phyloP scores from a whole-genome alignment of 2,888 invertebrate species.

The Linnaemya tessellans region DNA sequence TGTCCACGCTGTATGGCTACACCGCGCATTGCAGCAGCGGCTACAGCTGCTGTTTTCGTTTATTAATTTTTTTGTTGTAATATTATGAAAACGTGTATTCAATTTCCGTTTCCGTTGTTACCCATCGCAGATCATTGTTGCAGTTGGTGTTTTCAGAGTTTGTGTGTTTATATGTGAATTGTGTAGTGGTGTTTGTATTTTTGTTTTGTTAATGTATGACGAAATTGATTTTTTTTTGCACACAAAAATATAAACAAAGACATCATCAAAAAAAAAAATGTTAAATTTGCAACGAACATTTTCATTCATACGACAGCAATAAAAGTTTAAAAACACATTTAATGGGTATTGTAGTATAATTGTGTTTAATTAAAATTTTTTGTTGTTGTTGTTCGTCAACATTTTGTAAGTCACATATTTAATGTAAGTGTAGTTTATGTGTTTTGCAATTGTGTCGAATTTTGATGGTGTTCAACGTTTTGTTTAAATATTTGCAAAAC shows the following conservation, averaged over 20 bases:
- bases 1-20: constrained; percentile 91
- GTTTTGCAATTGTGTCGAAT: constrained; percentile 49
- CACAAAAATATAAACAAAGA: constrained; percentile 69
- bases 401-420: constrained; percentile 30
- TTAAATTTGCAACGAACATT: constrained; percentile 55
- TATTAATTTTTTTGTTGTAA: constrained; percentile 12
- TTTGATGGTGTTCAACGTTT: constrained; percentile 36
- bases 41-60: constrained; percentile 77
- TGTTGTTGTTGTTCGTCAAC: constrained; percentile 16
- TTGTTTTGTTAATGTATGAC: constrained; percentile 19
- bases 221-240: constrained; percentile 38
- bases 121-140: constrained; percentile 29
- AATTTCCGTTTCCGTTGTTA: constrained; percentile 58
- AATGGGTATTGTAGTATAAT: constrained; percentile 18
- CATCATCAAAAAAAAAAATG: constrained; percentile 61
- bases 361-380: not conserved
- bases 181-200: constrained; percentile 41
- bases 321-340: constrained; percentile 59
- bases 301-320: constrained; percentile 52
- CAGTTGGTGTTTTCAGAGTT: constrained; percentile 27
- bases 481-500: constrained; percentile 53
- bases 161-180: constrained; percentile 5
- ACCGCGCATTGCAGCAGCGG: constrained; percentile 91
- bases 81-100: constrained; percentile 37
- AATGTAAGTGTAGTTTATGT: constrained; percentile 10